phyloP scores from a whole-genome alignment of 2,888 invertebrate species.

The Drosophila lutescens region DNA sequence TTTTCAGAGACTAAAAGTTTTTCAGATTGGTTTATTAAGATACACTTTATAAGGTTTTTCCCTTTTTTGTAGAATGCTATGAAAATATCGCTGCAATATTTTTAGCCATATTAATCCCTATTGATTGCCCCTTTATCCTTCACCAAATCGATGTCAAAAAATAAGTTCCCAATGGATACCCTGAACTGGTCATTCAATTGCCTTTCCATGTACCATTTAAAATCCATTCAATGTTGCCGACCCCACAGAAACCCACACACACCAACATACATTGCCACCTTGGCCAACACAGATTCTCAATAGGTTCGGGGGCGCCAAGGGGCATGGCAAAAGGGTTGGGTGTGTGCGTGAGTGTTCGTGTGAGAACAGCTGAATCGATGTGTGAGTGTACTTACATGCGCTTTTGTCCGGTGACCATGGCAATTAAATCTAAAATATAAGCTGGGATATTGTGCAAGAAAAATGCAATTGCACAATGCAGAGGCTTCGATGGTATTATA shows the following conservation, averaged over 20 bases:
- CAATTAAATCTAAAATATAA: constrained; percentile 84
- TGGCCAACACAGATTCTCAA: constrained; percentile 37
- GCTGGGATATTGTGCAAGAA: constrained; percentile 84
- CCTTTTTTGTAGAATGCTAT: too few relatives aligned
- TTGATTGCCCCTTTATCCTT: neutral
- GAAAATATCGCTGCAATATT: neutral
- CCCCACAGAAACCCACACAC: constrained; percentile 55
- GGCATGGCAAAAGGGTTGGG: neutral
- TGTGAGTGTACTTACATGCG: constrained; percentile 82
- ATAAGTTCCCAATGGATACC: neutral
- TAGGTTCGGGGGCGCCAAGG: constrained; percentile 5
- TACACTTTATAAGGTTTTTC: too few relatives aligned
- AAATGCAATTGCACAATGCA: constrained; percentile 83
- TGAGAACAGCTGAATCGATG: constrained; percentile 12
- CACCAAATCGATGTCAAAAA: neutral
- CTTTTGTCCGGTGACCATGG: constrained; percentile 84
- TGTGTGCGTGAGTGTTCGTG: neutral
- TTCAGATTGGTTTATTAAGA: too few relatives aligned
- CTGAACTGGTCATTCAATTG: constrained; percentile 55
- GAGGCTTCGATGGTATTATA: constrained; percentile 84
- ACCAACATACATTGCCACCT: constrained; percentile 45
- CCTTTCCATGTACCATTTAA: constrained; percentile 74
- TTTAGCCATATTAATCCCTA: too few relatives aligned
- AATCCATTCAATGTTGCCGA: constrained; percentile 63
- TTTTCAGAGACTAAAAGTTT: neutral